These are phyloP conservation scores for Myotis yumanensis DNA, from an alignment of 2,113 vertebrate genomes.

Conservation along the genomic window DNA sequence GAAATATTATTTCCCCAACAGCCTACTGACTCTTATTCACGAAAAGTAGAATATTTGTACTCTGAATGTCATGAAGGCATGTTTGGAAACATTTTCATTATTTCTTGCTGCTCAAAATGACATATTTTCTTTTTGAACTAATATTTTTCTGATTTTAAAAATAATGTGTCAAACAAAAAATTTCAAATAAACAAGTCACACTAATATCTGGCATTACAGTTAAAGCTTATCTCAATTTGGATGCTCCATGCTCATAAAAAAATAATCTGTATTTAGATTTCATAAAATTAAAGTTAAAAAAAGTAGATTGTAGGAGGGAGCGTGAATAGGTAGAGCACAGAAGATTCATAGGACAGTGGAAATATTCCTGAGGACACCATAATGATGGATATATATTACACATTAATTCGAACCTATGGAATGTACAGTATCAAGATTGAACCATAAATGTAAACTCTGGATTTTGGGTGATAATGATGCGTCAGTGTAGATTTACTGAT, in stretches of 20 bases:
- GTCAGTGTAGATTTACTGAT: neutral
- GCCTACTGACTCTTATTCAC: neutral
- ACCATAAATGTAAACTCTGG: neutral
- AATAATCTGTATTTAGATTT: neutral
- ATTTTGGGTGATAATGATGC: neutral
- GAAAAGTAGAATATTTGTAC: constrained; percentile 27
- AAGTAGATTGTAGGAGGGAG: neutral
- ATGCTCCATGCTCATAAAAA: neutral
- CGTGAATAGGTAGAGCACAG: neutral
- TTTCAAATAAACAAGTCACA: neutral
- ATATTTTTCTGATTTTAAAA: constrained; percentile 42
- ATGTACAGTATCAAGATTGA: neutral
- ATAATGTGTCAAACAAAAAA: neutral
- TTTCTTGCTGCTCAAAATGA: constrained; percentile 35
- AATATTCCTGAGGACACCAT: neutral
- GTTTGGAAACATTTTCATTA: constrained; percentile 40
- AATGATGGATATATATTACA: neutral
- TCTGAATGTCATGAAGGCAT: neutral
- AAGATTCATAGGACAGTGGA: neutral
- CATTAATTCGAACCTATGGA: neutral
- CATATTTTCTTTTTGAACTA: neutral
- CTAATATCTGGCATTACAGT: neutral
- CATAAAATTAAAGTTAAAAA: constrained; percentile 20
- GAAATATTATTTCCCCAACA: neutral
- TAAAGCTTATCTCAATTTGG: neutral